Evolutionary conservation across 2,888 invertebrate genomes (phyloP).

Genomic region (Andrena marginata): DNA sequence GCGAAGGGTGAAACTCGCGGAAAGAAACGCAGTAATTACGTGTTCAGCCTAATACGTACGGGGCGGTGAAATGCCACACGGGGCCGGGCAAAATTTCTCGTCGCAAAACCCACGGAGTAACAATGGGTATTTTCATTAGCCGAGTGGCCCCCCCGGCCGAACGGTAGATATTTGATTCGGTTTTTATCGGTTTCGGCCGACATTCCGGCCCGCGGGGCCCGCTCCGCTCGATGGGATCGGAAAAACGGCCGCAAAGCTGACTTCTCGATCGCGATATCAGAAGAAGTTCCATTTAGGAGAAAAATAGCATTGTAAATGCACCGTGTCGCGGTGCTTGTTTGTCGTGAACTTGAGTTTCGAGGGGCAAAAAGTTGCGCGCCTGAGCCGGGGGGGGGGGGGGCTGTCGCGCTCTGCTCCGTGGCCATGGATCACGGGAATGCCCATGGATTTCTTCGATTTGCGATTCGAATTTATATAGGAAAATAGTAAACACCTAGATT

Average conservation of each 20-base stretch:
- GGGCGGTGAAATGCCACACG: slow-evolving; percentile 63
- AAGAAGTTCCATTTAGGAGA: slow-evolving; percentile 70
- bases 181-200: slow-evolving; percentile 76
- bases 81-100: slow-evolving; percentile 62
- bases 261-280: slow-evolving; percentile 71
- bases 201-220: slow-evolving; percentile 73
- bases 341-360: slow-evolving; percentile 51
- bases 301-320: slow-evolving; percentile 70
- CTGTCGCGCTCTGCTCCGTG: neutral
- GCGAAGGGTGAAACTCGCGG: slow-evolving; percentile 29
- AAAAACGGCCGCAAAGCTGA: slow-evolving; percentile 72
- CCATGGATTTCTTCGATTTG: slow-evolving; percentile 17
- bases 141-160: slow-evolving; percentile 60
- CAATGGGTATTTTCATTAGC: slow-evolving; percentile 81
- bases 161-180: slow-evolving; percentile 77
- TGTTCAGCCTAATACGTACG: slow-evolving; percentile 57
- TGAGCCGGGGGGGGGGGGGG: neutral
- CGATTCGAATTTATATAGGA: slow-evolving; percentile 7
- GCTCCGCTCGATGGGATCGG: slow-evolving; percentile 74
- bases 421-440: slow-evolving; percentile 8
- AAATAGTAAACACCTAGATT: too few relatives aligned
- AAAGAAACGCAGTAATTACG: slow-evolving; percentile 59
- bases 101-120: slow-evolving; percentile 70
- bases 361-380: slow-evolving; percentile 34
- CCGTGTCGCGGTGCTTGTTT: slow-evolving; percentile 53